phyloP scores from a whole-genome alignment of 2,113 vertebrate genomes.

The Oceanites oceanicus region DNA sequence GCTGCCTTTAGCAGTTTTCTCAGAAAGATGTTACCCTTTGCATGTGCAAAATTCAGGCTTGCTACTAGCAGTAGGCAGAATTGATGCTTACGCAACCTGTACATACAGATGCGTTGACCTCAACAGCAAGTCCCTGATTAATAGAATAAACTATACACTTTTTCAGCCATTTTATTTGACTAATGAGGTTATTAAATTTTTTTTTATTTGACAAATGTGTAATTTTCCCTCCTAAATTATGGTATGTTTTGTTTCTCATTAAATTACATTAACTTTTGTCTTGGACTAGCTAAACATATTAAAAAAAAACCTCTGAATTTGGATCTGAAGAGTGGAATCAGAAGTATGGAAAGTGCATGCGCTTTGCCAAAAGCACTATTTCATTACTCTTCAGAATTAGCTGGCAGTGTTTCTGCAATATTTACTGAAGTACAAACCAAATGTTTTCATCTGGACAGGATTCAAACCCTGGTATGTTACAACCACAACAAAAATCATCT shows the following conservation, averaged over 20 bases:
- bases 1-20: background rate
- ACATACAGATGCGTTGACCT: background rate
- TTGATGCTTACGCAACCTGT: background rate
- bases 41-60: background rate
- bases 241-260: slow-evolving; percentile 27
- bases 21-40: background rate
- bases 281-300: slow-evolving; percentile 54
- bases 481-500: slow-evolving; percentile 77
- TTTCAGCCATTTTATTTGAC: slow-evolving; percentile 14
- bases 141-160: background rate
- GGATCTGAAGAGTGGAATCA: slow-evolving; percentile 63
- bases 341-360: slow-evolving; percentile 53
- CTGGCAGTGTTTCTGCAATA: slow-evolving; percentile 74
- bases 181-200: slow-evolving; percentile 13
- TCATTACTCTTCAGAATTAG: slow-evolving; percentile 78
- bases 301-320: slow-evolving; percentile 59
- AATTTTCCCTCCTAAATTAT: background rate
- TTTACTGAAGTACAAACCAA: slow-evolving; percentile 80
- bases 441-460: slow-evolving; percentile 81
- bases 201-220: background rate
- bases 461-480: slow-evolving; percentile 76
- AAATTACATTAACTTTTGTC: slow-evolving; percentile 62
- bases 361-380: slow-evolving; percentile 75
- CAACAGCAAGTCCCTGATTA: slow-evolving; percentile 17
- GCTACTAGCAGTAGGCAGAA: background rate